A percentile compares a stretch with the other conserved stretches of the same genome.
phyloP scores from a whole-genome alignment of 1,140 invertebrate genomes.

The Campoletis sonorensis region DNA sequence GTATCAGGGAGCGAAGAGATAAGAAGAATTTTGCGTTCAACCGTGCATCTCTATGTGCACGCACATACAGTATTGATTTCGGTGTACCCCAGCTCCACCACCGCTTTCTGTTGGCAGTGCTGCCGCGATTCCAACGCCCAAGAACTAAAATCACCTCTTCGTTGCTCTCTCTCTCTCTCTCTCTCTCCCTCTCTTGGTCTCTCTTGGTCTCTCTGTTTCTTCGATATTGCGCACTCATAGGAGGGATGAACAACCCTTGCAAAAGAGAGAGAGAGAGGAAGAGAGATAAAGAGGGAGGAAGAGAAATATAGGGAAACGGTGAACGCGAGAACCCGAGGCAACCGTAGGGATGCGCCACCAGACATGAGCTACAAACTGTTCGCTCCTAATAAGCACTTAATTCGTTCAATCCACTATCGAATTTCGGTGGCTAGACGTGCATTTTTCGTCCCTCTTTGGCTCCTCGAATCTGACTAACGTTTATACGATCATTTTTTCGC shows the following conservation, averaged over 20 bases:
- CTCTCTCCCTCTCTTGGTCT: no score
- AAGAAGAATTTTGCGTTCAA: conserved; percentile 39
- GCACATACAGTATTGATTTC: conserved; percentile 74
- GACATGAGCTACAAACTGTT: conserved; percentile 2
- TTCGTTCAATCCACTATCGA: conserved; percentile 3
- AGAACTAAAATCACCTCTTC: conserved; percentile 67
- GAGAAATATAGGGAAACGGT: not conserved
- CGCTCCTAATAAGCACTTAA: conserved; percentile 7
- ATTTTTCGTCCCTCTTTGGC: not conserved
- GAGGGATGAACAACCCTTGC: conserved; percentile 45
- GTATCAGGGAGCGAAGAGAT: not conserved
- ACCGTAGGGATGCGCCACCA: conserved; percentile 32
- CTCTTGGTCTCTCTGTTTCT: conserved; percentile 28
- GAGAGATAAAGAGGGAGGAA: not conserved
- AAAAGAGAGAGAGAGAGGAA: not conserved
- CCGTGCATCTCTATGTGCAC: conserved; percentile 53
- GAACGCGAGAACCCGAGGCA: not conserved
- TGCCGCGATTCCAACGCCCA: conserved; percentile 68
- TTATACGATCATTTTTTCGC: not conserved
- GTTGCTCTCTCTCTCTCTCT: conserved; percentile 27
- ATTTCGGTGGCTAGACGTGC: not conserved
- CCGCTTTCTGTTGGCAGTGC: conserved; percentile 62
- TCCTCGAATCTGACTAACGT: not conserved
- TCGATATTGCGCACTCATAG: conserved; percentile 15
- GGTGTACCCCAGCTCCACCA: conserved; percentile 51